Evolutionary conservation across 2,888 invertebrate genomes (phyloP), one percentile per base, ranked within the genome.

Genomic region (Beris morrisii): DNA sequence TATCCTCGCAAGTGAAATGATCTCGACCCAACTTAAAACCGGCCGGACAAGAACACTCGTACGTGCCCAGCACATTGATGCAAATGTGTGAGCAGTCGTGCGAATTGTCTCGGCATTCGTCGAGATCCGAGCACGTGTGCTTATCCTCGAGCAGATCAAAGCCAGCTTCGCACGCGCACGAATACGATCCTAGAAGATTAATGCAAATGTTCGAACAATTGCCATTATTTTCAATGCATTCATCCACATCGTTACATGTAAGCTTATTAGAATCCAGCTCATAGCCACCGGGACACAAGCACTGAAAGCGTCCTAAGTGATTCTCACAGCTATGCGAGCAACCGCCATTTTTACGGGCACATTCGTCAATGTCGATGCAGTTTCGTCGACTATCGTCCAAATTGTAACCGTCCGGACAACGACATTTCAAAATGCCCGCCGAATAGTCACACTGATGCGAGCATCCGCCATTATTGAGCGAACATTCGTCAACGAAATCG

Each of bases 251-350:
- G 82, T 73, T 70, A 73, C 79, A 81, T 66, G 69, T 74, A 44
- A 74, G 73, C 50, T 75, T 74, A 70, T 79, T 78, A 4, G 72
- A 69, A 4, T 76, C 73, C 68, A 81, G 79, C 72, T 73, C 71
- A 69, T 71, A 83, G 48, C 83, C 84, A 3, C 74, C 66, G 0
- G 81, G 77, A 70, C 86, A 87, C 58, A 75, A 73, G 72, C 87
- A 87, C 44, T 76, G 71, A 72, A 79, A 84, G 61, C 82, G 77
- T 9, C 86, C 86, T 5, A 79, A 74, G 7, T 74, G 75, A 71
- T 87, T 86, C 5, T 75, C 72, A 72, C 87, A 87, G 11, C 70
- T 71, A 69, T 87, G 86, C 3, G 85, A 84, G 76, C 89, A 89
- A 43, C 85, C 85, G 0, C 85, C 86, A 71, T 86, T 84, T 58